These are phyloP conservation scores for Azemiops feae DNA, from an alignment of 2,113 vertebrate species.

Conservation along the genomic window DNA sequence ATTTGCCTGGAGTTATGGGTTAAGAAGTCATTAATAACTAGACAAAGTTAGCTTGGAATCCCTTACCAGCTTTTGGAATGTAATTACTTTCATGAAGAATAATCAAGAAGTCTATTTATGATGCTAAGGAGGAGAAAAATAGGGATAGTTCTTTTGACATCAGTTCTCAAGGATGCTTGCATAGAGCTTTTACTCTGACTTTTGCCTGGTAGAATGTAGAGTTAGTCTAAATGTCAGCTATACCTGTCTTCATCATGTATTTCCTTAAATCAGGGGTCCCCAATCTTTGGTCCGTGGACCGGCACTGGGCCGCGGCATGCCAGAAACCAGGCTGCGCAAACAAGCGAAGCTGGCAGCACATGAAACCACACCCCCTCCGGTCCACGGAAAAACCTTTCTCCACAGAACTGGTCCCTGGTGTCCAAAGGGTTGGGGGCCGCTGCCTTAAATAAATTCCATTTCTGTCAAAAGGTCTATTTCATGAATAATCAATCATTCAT, in stretches of 20 bases:
- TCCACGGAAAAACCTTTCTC: too few species aligned
- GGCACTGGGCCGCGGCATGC: too few species aligned
- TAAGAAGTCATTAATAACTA: background rate
- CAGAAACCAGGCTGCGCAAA: too few species aligned
- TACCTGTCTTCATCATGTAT: background rate
- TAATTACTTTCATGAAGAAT: too few species aligned
- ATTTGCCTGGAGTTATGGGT: background rate
- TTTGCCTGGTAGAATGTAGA: background rate
- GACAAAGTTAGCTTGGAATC: too few species aligned
- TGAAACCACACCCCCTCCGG: too few species aligned
- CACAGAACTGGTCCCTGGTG: too few species aligned
- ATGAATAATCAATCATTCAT: background rate
- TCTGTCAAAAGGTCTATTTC: background rate
- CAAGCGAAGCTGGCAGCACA: too few species aligned
- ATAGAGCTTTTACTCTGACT: background rate
- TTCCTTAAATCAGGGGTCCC: background rate
- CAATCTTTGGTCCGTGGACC: too few species aligned
- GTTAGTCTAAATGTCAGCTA: background rate
- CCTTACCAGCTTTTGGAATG: background rate
- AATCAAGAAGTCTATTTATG: background rate
- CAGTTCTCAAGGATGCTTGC: background rate
- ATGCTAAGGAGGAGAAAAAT: background rate
- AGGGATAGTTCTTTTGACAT: too few species aligned
- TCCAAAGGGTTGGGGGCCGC: too few species aligned
- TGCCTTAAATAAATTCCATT: background rate